Percentiles rank a stretch among this genome's conserved stretches.
These are phyloP conservation scores for Calephelis virginiensis DNA, from an alignment of 1,140 invertebrate genomes.

Conservation along the genomic window DNA sequence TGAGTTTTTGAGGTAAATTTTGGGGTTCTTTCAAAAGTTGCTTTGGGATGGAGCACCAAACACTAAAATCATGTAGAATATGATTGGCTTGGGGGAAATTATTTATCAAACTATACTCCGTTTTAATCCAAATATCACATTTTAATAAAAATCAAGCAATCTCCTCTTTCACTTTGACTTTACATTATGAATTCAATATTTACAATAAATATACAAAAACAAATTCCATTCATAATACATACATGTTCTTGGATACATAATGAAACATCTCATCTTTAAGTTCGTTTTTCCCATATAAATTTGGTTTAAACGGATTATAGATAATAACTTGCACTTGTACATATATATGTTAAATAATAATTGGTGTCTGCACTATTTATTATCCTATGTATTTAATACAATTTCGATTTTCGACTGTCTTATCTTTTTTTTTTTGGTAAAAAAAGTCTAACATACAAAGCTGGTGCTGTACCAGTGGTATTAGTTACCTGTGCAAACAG, in stretches of 20 bases:
- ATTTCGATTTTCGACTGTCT: too few species aligned
- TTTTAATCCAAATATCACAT: conserved; percentile 2
- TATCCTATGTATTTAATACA: neutral
- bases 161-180: too few species aligned
- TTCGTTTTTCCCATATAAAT: neutral
- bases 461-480: too few species aligned
- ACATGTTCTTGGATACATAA: neutral
- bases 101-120: conserved; percentile 1
- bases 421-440: neutral
- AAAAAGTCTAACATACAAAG: neutral
- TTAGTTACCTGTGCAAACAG: too few species aligned
- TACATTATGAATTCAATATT: too few species aligned
- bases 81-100: conserved; percentile 14
- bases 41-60: conserved; percentile 17
- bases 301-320: conserved; percentile 7
- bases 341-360: conserved; percentile 4
- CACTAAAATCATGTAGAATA: conserved; percentile 19
- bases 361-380: conserved; percentile 6
- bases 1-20: conserved; percentile 24
- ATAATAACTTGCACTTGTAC: neutral
- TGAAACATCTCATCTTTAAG: neutral
- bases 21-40: conserved; percentile 9
- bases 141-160: neutral
- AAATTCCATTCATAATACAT: too few species aligned
- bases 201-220: too few species aligned